These are phyloP conservation scores for Zootoca vivipara DNA, from an alignment of 2,113 vertebrate species.

Conservation along the genomic window DNA sequence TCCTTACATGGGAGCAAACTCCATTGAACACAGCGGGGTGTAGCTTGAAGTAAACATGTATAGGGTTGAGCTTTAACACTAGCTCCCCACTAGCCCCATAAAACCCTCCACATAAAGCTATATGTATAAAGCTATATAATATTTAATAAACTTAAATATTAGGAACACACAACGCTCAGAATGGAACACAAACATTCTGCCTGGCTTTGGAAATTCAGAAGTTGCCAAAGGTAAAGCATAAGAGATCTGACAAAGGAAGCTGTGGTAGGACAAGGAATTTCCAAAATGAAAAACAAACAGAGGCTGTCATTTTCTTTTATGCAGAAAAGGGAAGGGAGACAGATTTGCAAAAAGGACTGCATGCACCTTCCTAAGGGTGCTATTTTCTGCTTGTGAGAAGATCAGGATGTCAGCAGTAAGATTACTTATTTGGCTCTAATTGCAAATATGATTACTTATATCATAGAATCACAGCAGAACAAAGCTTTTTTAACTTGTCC, in stretches of 20 bases:
- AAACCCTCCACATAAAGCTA: not conserved
- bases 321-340: not conserved
- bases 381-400: conserved; percentile 45
- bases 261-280: not conserved
- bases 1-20: not conserved
- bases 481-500: conserved; percentile 30
- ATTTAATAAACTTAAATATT: not conserved
- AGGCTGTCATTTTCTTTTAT: not conserved
- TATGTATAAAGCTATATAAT: not conserved
- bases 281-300: not conserved
- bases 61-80: not conserved
- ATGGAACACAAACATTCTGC: not conserved
- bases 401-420: conserved; percentile 38
- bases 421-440: conserved; percentile 53
- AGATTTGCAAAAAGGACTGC: not conserved
- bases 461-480: conserved; percentile 22
- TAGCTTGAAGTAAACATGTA: not conserved
- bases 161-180: not conserved
- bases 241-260: not conserved
- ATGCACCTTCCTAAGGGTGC: conserved; percentile 9
- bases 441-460: conserved; percentile 39
- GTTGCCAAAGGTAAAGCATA: not conserved
- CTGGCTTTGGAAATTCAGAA: not conserved
- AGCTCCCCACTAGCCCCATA: not conserved
- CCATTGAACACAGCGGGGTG: not conserved